Base-by-base conservation (phyloP, 1,140 invertebrate genomes). In the Brachionus rubens region DNA sequence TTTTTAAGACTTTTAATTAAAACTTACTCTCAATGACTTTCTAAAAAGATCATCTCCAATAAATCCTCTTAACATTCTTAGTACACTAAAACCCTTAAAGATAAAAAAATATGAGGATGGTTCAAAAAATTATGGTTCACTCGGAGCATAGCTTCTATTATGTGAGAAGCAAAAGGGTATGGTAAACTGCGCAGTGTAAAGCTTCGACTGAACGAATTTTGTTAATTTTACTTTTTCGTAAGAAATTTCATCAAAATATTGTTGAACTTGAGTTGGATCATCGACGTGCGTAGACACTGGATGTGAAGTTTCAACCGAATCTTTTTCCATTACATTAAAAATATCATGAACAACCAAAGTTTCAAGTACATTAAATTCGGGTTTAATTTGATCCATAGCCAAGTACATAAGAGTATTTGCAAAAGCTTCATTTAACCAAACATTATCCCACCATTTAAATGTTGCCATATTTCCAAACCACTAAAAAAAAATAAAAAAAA, bases 401-500 rank as follows among this genome's bases (percentile, higher is more conserved):
- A 83, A 81, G 77, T 82, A 84, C 83, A 83, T 83, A 2, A 84
- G 78, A 2, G 78, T 79, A 77, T 81, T 84, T 24, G 86, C 85
- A 80, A 87, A 86, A 41, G 85, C 86, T 80, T 87, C 86, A 77
- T 86, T 86, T 12, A 87, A 77, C 85, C 86, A 87, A 1, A 87
- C 78, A 56, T 87, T 84, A 30, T 85, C 81, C 85, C 86, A 87
- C 82, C 86, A 85, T 54, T 80, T 80, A 81, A 86, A 83, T 2
- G 85, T 85, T 6, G 85, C 85, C 80, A 86, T 82, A 79, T 87
- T 87, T 12, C 86, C 86, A 78, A 87, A 87, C 86, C 86, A 84
- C 70, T 75, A 36, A 0, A 75, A 56, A 52, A 3, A 3, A 33
- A 24, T 81, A 75, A 56, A 75, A 75, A 30, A 16, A 52, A 47